Evolutionary conservation across 2,797 vertebrate species (phyloP), one percentile per base, ranked within the genome.

Genomic region (Champsocephalus esox): DNA sequence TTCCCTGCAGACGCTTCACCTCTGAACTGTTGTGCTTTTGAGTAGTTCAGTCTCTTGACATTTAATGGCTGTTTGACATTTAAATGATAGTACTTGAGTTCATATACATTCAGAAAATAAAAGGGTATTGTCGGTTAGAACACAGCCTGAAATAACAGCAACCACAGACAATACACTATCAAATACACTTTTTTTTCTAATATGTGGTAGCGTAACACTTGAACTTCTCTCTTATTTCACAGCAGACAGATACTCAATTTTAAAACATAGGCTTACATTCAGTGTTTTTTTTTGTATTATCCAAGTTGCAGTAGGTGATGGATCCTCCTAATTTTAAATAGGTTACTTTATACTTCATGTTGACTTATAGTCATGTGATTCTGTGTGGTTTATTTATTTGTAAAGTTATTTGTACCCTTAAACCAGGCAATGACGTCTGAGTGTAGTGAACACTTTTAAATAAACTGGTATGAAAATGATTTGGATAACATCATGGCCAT

Each of bases 1-100:
- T 78, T 68, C 67, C 19, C 70, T 58, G 56, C 48, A 67, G 60
- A 80, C 19, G 24, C 67, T 71, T 77, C 43, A 81, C 51, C 70
- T 76, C 57, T 82, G 56, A 81, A 66, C 81, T 68, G 16, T 59
- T 38, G 10, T 21, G 19, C 46, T 70, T 71, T 70, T 66, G 14
- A 28, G 12, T 55, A 9, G 9, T 52, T 73, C 59, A 76, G 66
- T 54, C 51, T 51, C 70, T 52, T 82, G 76, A 63, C 70, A 77
- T 84, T 83, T 80, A 16, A 48, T 66, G 32, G 44, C 48, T 66
- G 49, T 55, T 67, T 88, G 79, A 75, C 72, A 84, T 88, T 87
- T 74, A 76, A 70, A 69, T 24, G 11, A 50, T 14, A 19, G 43
- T 12, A 46, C 24, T 58, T 4, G 9, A 28, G 63, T 73, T 75